Evolutionary conservation across 2,888 invertebrate species (phyloP).

Genomic region (Pheosia gnoma): DNA sequence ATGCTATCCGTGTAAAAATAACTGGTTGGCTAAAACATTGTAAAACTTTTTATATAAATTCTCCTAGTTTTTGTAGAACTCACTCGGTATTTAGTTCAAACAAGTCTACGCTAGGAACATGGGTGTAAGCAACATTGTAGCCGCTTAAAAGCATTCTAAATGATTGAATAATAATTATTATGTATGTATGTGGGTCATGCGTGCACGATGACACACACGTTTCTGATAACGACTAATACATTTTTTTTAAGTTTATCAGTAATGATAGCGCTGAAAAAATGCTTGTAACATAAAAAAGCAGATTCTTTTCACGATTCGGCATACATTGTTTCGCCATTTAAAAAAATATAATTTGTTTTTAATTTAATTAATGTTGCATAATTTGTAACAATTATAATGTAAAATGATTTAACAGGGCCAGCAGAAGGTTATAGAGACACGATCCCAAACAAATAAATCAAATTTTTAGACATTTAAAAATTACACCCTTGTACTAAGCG

Average conservation of each 20-base stretch:
- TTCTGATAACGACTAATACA: constrained; percentile 18
- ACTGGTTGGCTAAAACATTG: constrained; percentile 19
- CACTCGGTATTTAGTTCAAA: constrained; percentile 4
- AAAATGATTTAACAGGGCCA: too few species aligned
- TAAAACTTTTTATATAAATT: constrained; percentile 10
- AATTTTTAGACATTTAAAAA: too few species aligned
- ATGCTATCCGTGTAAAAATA: constrained; percentile 35
- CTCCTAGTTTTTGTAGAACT: constrained; percentile 9
- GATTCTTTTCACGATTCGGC: too few species aligned
- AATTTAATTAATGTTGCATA: too few species aligned
- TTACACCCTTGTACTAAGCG: too few species aligned
- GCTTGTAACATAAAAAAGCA: background rate
- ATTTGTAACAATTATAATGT: too few species aligned
- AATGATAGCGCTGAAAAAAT: constrained; percentile 14
- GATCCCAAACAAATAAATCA: too few species aligned
- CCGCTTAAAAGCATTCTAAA: constrained; percentile 52
- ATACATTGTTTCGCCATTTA: too few species aligned
- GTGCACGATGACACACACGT: constrained; percentile 16
- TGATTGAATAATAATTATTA: constrained; percentile 50
- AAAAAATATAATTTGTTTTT: too few species aligned
- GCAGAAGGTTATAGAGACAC: too few species aligned
- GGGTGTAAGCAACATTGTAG: constrained; percentile 43
- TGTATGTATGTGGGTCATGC: constrained; percentile 46
- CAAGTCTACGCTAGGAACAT: constrained; percentile 12
- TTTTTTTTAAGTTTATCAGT: too few species aligned